phyloP scores from a whole-genome alignment of 2,888 invertebrate genomes.

The Diarsia rubi region DNA sequence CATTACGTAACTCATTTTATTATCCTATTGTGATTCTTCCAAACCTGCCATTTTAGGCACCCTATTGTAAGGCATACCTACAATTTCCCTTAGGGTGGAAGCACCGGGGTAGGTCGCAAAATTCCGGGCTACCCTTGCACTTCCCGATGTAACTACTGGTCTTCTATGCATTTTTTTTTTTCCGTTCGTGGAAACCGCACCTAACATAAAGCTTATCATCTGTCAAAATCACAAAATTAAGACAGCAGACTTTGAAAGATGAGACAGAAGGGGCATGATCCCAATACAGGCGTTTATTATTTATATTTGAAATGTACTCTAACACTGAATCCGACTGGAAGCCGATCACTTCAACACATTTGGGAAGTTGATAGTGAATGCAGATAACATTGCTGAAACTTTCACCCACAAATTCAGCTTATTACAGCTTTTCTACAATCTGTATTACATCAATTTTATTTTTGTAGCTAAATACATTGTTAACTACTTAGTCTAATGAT shows the following conservation, averaged over 20 bases:
- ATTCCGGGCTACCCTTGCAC: not conserved
- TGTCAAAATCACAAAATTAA: conserved; percentile 21
- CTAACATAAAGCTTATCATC: not conserved
- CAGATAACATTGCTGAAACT: not conserved
- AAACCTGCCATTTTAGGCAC: too few relatives aligned
- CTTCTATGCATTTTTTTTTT: too few relatives aligned
- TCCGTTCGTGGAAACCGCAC: not conserved
- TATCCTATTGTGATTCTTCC: too few relatives aligned
- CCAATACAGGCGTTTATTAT: conserved; percentile 29
- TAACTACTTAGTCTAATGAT: not conserved
- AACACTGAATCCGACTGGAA: not conserved
- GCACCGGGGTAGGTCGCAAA: not conserved
- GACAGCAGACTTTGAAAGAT: conserved; percentile 28
- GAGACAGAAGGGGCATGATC: conserved; percentile 32
- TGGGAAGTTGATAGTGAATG: not conserved
- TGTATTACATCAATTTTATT: not conserved
- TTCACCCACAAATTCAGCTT: not conserved
- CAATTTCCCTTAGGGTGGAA: not conserved
- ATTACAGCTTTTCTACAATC: not conserved
- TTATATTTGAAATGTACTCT: not conserved
- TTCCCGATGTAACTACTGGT: too few relatives aligned
- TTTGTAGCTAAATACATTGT: not conserved
- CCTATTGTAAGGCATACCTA: not conserved
- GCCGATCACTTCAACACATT: not conserved
- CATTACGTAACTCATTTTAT: too few relatives aligned